These are phyloP conservation scores for Drosophila kokeensis DNA, from an alignment of 2,888 invertebrate species.

Conservation along the genomic window DNA sequence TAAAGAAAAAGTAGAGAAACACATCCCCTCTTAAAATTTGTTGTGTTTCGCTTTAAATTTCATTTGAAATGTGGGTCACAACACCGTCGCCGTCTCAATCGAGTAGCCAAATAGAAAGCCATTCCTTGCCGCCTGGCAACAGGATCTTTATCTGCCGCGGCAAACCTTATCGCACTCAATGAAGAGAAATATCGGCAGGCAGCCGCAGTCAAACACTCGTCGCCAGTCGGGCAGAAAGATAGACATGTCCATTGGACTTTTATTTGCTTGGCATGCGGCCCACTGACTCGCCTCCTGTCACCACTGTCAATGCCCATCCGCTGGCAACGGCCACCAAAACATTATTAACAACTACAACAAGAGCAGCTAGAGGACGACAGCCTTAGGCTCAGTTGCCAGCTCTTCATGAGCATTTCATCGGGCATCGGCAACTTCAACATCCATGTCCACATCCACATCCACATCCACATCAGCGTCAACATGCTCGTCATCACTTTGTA, in stretches of 20 bases:
- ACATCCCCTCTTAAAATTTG: not conserved
- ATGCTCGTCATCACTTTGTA: slow-evolving; percentile 75
- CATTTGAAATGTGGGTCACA: slow-evolving; percentile 53
- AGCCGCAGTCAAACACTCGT: slow-evolving; percentile 33
- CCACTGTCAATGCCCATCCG: slow-evolving; percentile 43
- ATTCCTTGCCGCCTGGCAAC: slow-evolving; percentile 39
- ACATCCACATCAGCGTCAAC: slow-evolving; percentile 48
- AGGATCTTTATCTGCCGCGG: slow-evolving; percentile 47
- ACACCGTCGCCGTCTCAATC: slow-evolving; percentile 46
- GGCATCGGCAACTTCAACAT: slow-evolving; percentile 25
- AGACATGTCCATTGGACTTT: slow-evolving; percentile 62
- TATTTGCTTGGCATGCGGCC: slow-evolving; percentile 55
- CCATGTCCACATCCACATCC: slow-evolving; percentile 45
- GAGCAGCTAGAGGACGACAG: slow-evolving; percentile 17
- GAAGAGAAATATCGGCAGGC: slow-evolving; percentile 59
- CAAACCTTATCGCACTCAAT: slow-evolving; percentile 67
- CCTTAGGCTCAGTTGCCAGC: slow-evolving; percentile 21
- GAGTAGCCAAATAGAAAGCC: slow-evolving; percentile 34
- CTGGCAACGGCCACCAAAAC: slow-evolving; percentile 43
- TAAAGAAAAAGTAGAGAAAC: not conserved
- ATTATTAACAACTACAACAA: slow-evolving; percentile 64
- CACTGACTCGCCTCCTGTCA: slow-evolving; percentile 6
- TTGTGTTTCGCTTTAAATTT: slow-evolving; percentile 21
- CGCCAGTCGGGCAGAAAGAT: slow-evolving; percentile 63
- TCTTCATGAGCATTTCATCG: slow-evolving; percentile 20